Evolutionary conservation across 2,113 vertebrate species (phyloP).

Genomic region (Rhynchomys soricoides): DNA sequence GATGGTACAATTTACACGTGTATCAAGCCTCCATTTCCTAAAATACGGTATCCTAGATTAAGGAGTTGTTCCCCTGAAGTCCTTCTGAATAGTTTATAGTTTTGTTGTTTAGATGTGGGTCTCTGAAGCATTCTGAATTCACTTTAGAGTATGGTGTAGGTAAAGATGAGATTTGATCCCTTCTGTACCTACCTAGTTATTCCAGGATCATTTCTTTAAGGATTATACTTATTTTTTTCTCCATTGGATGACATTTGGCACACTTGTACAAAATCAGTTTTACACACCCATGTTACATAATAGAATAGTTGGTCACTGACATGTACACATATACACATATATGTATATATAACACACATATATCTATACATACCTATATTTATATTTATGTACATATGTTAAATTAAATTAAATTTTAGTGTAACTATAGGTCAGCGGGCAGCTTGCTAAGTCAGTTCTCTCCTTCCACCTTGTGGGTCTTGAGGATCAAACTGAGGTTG

Average conservation of each 20-base stretch:
- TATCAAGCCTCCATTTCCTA: not conserved
- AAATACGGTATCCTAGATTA: not conserved
- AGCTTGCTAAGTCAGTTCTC: not conserved
- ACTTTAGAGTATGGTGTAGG: not conserved
- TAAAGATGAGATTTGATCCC: not conserved
- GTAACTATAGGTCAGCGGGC: not conserved
- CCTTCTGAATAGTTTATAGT: not conserved
- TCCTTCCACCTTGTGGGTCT: not conserved
- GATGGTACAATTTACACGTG: not conserved
- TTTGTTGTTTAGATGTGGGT: not conserved
- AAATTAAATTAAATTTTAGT: not conserved
- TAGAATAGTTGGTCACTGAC: not conserved
- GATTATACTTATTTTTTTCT: not conserved
- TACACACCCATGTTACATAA: not conserved
- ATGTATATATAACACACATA: not conserved
- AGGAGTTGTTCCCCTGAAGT: not conserved
- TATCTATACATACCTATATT: not conserved
- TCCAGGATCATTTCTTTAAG: not conserved
- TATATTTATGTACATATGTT: not conserved
- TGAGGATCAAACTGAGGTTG: not conserved
- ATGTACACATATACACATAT: not conserved
- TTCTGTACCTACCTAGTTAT: not conserved
- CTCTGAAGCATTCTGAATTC: not conserved
- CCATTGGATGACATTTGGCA: not conserved
- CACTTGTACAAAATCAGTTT: not conserved